These are phyloP conservation scores for Drosophila fulvimacula DNA, from an alignment of 2,888 invertebrate species.

Conservation along the genomic window DNA sequence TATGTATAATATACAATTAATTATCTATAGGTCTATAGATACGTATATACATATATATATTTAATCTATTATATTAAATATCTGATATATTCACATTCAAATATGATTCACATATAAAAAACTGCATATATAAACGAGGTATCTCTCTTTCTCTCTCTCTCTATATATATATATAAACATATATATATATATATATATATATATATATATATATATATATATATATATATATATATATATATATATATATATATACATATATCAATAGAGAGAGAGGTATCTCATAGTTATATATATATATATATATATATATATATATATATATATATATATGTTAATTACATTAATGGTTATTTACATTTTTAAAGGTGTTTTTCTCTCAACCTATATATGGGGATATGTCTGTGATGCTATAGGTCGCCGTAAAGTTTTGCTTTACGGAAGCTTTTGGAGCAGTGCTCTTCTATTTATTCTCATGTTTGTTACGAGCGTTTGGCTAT, in stretches of 20 bases:
- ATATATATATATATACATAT: too few relatives aligned
- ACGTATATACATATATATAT: neutral
- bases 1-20: too few relatives aligned
- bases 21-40: neutral
- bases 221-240: neutral
- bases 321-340: neutral
- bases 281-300: too few relatives aligned
- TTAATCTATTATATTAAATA: too few relatives aligned
- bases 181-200: neutral
- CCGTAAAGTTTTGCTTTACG: slow-evolving; percentile 71
- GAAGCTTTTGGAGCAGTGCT: slow-evolving; percentile 59
- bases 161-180: neutral
- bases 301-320: neutral
- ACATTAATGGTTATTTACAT: neutral
- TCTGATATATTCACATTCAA: neutral
- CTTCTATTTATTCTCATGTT: slow-evolving; percentile 79
- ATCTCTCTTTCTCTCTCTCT: too few relatives aligned
- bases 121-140: neutral
- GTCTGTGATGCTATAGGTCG: slow-evolving; percentile 77
- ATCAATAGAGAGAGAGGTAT: too few relatives aligned
- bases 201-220: neutral
- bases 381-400: slow-evolving; percentile 82
- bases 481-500: slow-evolving; percentile 78
- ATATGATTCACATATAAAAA: neutral
- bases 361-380: slow-evolving; percentile 74